phyloP scores from a whole-genome alignment of 2,113 vertebrate genomes.

The Menidia beryllina region DNA sequence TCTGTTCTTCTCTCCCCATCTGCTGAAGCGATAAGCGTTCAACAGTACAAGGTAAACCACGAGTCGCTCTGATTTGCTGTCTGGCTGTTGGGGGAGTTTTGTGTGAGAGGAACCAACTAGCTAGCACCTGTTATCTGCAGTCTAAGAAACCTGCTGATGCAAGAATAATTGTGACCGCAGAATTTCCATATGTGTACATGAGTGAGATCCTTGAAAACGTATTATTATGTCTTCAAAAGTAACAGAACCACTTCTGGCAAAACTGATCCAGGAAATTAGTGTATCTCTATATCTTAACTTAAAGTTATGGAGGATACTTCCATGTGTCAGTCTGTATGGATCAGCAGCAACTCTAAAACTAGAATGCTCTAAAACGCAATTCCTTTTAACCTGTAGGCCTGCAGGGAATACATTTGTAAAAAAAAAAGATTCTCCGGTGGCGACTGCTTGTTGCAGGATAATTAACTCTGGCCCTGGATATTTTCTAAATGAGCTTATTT shows the following conservation, averaged over 20 bases:
- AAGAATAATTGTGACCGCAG: not conserved
- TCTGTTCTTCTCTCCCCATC: slow-evolving; percentile 72
- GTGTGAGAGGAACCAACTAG: slow-evolving; percentile 9
- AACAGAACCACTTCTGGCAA: not conserved
- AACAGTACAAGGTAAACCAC: slow-evolving; percentile 52
- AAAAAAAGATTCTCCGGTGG: not conserved
- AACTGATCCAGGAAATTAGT: not conserved
- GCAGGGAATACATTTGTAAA: not conserved
- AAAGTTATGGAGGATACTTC: not conserved
- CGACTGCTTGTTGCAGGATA: not conserved
- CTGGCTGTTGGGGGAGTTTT: slow-evolving; percentile 20
- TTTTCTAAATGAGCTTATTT: not conserved
- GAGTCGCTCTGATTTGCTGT: slow-evolving; percentile 47
- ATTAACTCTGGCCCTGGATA: not conserved
- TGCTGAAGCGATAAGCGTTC: slow-evolving; percentile 50
- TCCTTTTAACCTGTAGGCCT: not conserved
- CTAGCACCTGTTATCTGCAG: slow-evolving; percentile 16
- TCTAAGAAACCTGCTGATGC: slow-evolving; percentile 1
- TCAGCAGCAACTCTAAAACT: too few species aligned
- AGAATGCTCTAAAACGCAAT: not conserved
- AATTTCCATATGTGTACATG: not conserved
- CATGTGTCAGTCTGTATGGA: too few species aligned
- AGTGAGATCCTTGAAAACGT: too few species aligned
- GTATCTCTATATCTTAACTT: not conserved
- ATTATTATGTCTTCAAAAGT: not conserved